Base-by-base conservation (phyloP, 2,888 invertebrate species). In the Chloromyia formosa region DNA sequence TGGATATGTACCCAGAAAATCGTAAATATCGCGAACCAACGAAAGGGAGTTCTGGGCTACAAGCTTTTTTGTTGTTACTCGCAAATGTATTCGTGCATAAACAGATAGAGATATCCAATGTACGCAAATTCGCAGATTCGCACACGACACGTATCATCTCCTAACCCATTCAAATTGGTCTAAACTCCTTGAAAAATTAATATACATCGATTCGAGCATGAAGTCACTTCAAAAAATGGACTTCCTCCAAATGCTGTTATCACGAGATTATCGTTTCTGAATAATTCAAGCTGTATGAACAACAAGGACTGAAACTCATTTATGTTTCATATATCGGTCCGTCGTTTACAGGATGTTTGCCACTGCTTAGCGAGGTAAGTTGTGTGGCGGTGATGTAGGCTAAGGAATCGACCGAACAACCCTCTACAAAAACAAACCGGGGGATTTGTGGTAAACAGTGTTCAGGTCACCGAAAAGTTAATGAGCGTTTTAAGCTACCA, bases 271-370 rank as follows among this genome's bases (percentile, higher is more conserved):
- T 49, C 9, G 22, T 45, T 22, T 12, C 42, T 66, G 10, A 49
- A 66, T 66, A 22, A 66, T 66, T 66, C 66, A 66, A 22, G 23
- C n/a, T 35, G 40, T 42, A 18, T 62, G 35, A 35, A 66, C 66
- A 66, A 49, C 45, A 22, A 20, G 49, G 45, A 14, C 49, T 14
- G 49, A 22, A 10, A 66, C 49, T 49, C 66, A 66, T 66, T 12
- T 35, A 66, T 45, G 20, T n/a, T 49, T 45, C 62, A 62, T 42
- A 22, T 23, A 35, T 35, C 7, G 14, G 27, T 23, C 23, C 4
- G 1, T 23, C 14, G 60, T 9, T 22, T 23, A 60, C 60, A 23
- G 23, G 60, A 49, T 49, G 3, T 49, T 49, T 49, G 5, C 42
- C 49, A 35, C 27, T 35, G 27, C 27, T 35, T 4, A 35, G 7